Conservation (phyloP, 2,797 vertebrate species). For the Phoeniculus purpureus region DNA sequence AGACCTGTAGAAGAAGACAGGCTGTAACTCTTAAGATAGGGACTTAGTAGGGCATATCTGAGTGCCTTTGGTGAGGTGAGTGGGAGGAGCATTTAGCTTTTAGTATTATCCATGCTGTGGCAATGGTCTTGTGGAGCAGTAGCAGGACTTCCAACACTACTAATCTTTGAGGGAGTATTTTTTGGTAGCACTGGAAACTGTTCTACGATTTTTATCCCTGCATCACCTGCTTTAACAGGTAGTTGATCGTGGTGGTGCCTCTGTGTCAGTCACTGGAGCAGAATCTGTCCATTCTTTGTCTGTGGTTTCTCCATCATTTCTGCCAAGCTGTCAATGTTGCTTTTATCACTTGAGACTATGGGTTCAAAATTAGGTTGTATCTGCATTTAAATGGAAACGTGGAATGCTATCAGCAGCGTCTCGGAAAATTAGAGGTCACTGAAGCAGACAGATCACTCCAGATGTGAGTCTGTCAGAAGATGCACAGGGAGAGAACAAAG, state of each 20-base stretch:
- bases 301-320: neutral
- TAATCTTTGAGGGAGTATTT: neutral
- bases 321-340: neutral
- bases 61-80: no score
- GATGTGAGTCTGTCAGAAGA: neutral
- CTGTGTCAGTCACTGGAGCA: neutral
- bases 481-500: neutral
- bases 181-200: neutral
- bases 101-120: neutral
- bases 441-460: neutral
- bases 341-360: neutral
- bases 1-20: neutral
- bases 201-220: neutral
- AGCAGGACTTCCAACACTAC: neutral
- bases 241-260: neutral
- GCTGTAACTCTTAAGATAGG: neutral
- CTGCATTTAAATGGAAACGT: neutral
- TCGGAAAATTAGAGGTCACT: neutral
- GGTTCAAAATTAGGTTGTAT: neutral
- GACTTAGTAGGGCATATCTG: neutral
- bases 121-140: neutral
- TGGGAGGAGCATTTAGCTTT: neutral
- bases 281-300: neutral
- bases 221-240: neutral
- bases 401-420: neutral